Evolutionary conservation across 2,888 invertebrate genomes (phyloP).

Genomic region (Archips xylosteana): DNA sequence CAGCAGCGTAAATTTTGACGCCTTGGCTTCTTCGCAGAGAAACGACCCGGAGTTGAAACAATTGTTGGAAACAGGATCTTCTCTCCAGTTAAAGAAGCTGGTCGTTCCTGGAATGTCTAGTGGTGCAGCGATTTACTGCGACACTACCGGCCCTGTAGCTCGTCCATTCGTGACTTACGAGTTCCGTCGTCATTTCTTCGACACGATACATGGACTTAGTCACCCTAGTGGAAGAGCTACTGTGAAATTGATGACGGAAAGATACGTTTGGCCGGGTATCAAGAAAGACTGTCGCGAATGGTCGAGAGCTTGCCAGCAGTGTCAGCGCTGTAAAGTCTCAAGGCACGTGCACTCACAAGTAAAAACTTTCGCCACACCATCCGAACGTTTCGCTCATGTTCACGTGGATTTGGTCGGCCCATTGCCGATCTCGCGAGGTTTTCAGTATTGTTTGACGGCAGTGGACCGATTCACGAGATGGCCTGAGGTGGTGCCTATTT

Average conservation of each 20-base stretch:
- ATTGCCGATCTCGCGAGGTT: slow-evolving; percentile 44
- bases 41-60: background rate
- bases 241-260: slow-evolving; percentile 46
- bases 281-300: slow-evolving; percentile 51
- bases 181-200: slow-evolving; percentile 12
- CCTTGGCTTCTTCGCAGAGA: slow-evolving; percentile 1
- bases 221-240: slow-evolving; percentile 8
- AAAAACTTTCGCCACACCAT: slow-evolving; percentile 43
- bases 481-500: slow-evolving; percentile 55
- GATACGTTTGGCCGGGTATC: slow-evolving; percentile 58
- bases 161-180: slow-evolving; percentile 8
- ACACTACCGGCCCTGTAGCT: slow-evolving; percentile 4
- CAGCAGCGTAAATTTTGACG: background rate
- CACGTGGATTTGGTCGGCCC: slow-evolving; percentile 54
- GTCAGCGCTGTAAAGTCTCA: slow-evolving; percentile 53
- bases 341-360: slow-evolving; percentile 49
- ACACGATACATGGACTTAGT: slow-evolving; percentile 10
- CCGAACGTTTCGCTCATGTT: slow-evolving; percentile 51
- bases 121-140: background rate
- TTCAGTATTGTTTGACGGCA: slow-evolving; percentile 47
- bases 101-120: background rate
- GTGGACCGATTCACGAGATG: slow-evolving; percentile 55
- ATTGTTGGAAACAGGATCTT: background rate
- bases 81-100: background rate
- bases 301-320: slow-evolving; percentile 50